phyloP scores from a whole-genome alignment of 2,113 vertebrate genomes.

The Toxostoma redivivum region DNA sequence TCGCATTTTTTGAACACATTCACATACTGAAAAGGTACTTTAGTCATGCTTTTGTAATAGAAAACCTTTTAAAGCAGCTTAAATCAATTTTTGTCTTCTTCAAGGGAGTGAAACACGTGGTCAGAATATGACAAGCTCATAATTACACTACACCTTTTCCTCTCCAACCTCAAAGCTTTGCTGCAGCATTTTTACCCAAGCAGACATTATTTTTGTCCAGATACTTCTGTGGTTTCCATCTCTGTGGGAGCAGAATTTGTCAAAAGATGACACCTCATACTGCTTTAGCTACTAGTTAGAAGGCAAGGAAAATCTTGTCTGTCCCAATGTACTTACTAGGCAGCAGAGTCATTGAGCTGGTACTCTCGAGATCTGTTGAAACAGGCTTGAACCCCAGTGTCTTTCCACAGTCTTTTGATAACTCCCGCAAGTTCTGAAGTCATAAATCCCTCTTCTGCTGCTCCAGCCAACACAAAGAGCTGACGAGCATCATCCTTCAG shows the following conservation, averaged over 20 bases:
- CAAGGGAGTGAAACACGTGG: background rate
- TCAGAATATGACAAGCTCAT: background rate
- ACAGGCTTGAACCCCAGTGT: slow-evolving; percentile 92
- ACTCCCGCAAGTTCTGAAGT: slow-evolving; percentile 94
- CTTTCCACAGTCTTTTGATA: slow-evolving; percentile 96
- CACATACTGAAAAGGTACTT: background rate
- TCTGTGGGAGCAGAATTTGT: background rate
- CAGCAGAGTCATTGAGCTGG: slow-evolving; percentile 97
- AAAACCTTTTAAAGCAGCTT: background rate
- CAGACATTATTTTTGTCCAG: background rate
- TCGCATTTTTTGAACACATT: background rate
- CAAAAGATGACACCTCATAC: background rate
- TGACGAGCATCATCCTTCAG: slow-evolving; percentile 94
- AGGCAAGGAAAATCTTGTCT: background rate
- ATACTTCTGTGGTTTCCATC: background rate
- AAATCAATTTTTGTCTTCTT: background rate
- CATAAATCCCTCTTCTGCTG: slow-evolving; percentile 98
- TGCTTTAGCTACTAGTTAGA: background rate
- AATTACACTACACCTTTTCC: background rate
- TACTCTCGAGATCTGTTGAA: slow-evolving; percentile 97
- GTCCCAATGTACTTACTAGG: slow-evolving; percentile 85
- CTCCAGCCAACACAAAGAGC: slow-evolving; percentile 94
- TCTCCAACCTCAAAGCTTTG: background rate
- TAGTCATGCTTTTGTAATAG: background rate
- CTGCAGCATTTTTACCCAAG: background rate